A percentile compares a stretch with the other conserved stretches of the same genome.
Conservation (phyloP, 1,140 invertebrate genomes). For the Brachionus rotundiformis region DNA sequence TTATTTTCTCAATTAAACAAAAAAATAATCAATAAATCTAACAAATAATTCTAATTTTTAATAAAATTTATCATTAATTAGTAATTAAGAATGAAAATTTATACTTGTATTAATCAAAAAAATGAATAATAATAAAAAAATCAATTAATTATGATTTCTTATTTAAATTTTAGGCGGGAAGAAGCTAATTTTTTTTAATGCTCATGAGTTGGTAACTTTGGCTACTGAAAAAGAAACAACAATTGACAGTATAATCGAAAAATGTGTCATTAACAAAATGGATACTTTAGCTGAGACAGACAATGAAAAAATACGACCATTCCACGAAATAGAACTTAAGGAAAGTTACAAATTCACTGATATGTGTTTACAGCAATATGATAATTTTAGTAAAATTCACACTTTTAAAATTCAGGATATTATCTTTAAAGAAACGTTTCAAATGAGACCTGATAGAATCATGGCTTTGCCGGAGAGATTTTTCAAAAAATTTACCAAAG, state of each 20-base stretch:
- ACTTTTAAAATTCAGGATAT: conserved; percentile 97
- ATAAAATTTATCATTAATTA: no score
- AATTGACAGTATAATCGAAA: conserved; percentile 29
- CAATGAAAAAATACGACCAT: conserved; percentile 12
- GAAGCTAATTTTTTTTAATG: conserved; percentile 28
- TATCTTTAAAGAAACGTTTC: conserved; percentile 95
- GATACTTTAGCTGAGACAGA: not conserved
- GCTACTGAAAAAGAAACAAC: conserved; percentile 26
- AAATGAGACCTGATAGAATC: conserved; percentile 90
- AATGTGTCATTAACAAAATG: not conserved
- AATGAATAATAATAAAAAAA: no score
- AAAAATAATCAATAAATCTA: no score
- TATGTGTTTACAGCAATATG: conserved; percentile 89
- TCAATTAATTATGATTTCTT: no score
- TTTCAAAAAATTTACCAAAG: conserved; percentile 53
- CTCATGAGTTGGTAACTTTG: conserved; percentile 38
- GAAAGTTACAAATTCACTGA: conserved; percentile 78
- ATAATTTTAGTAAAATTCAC: conserved; percentile 98
- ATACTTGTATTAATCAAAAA: no score
- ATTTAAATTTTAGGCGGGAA: conserved; percentile 28
- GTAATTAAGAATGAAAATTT: no score
- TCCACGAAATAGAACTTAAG: conserved; percentile 77
- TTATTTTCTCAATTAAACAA: no score
- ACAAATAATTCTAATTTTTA: no score
- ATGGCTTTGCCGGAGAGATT: conserved; percentile 63